phyloP scores from a whole-genome alignment of 2,797 vertebrate genomes.

The Mergus octosetaceus region DNA sequence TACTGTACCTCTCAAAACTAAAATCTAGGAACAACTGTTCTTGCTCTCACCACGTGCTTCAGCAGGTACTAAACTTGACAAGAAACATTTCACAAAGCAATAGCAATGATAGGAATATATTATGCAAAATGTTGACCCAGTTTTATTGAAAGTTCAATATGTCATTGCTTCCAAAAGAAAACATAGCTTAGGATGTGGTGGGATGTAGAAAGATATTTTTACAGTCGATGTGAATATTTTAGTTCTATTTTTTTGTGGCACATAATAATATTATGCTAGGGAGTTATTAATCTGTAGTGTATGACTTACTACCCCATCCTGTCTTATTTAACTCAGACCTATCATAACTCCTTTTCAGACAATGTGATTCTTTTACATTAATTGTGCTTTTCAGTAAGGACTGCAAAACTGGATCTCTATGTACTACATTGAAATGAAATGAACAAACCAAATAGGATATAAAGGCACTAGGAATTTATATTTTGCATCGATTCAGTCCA shows the following conservation, averaged over 20 bases:
- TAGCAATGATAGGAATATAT: background rate
- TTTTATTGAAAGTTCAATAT: background rate
- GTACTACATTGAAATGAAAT: slow-evolving; percentile 8
- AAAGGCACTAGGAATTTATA: slow-evolving; percentile 14
- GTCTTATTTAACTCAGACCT: slow-evolving; percentile 6
- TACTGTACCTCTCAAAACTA: background rate
- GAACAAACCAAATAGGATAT: background rate
- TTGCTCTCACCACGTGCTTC: background rate
- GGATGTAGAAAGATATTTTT: slow-evolving; percentile 41
- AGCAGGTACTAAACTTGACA: slow-evolving; percentile 19
- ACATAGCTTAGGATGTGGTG: slow-evolving; percentile 44
- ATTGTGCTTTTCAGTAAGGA: background rate
- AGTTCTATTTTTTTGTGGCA: slow-evolving; percentile 1
- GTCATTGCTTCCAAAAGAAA: slow-evolving; percentile 45
- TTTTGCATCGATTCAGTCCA: slow-evolving; percentile 17
- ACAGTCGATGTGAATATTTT: slow-evolving; percentile 1
- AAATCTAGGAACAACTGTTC: background rate
- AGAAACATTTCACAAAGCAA: background rate
- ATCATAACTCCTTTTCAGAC: slow-evolving; percentile 1
- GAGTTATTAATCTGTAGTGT: background rate
- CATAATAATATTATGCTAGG: background rate
- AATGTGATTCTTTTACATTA: background rate
- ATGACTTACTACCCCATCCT: background rate
- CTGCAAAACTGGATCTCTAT: background rate
- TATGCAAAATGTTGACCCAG: background rate